Base-by-base conservation (phyloP, 1,140 invertebrate genomes). In the Drosophila guanche region DNA sequence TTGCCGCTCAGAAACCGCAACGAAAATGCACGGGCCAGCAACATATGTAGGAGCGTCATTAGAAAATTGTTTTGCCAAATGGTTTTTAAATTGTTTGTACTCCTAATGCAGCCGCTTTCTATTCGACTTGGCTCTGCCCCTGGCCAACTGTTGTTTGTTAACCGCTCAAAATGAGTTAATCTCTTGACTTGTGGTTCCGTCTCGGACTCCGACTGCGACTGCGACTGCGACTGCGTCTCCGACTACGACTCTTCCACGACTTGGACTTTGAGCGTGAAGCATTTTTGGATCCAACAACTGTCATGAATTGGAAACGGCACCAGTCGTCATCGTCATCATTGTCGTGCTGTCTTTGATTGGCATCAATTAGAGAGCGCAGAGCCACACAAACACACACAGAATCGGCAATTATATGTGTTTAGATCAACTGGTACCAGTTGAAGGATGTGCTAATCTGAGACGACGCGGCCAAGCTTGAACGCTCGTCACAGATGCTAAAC, bases 51-150 rank as follows among this genome's bases (percentile, higher is more conserved):
- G 83, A 86, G 62, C 74, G 83, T 86, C 81, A 86, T 86, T 86
- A 86, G 81, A 88, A 83, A 86, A 86, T 88, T 88, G 83, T 86
- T 86, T 86, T 86, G 81, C 81, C 81, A 86, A 86, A 86, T 86
- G 81, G 81, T 81, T 86, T 86, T 88, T 86, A 86, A 86, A 86
- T 86, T 86, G 83, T 88, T 78, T 88, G 88, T 67, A 80, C 62
- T 67, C 63, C 42, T 72, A 75, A 70, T 73, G 57, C 67, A 84
- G 68, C 63, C 60, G 77, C 63, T 84, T 84, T 84, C 79, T 84
- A 78, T 78, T 78, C 41, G 76, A 57, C 58, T 52, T 40, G 51
- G 25, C 40, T 20, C 16, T 20, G 16, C 16, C 16, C 40, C 58
- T 42, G 50, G 71, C 76, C 71, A 79, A 78, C 80, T 76, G 80